A percentile compares a stretch with the other conserved stretches of the same genome.
Conservation (phyloP, 1,140 invertebrate species). For the Drosophila kikkawai region DNA sequence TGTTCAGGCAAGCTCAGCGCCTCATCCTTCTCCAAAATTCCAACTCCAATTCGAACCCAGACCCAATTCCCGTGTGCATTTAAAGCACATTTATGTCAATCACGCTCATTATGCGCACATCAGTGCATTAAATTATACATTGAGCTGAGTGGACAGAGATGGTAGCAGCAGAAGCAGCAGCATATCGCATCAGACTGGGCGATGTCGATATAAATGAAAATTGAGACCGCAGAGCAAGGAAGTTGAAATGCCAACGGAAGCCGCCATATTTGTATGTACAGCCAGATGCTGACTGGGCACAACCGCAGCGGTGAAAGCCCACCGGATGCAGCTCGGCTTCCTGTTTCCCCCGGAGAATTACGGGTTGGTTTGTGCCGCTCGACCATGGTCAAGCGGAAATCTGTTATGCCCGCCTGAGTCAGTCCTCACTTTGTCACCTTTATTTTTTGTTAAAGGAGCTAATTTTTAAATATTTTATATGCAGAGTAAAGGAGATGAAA, state of each 20-base stretch:
- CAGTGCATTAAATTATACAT: slow-evolving; percentile 77
- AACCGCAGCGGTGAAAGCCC: slow-evolving; percentile 24
- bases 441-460: not conserved
- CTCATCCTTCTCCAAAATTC: not conserved
- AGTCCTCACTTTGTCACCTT: slow-evolving; percentile 30
- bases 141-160: slow-evolving; percentile 6
- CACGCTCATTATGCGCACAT: slow-evolving; percentile 80
- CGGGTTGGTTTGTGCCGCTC: slow-evolving; percentile 6
- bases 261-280: slow-evolving; percentile 64
- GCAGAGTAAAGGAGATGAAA: not conserved
- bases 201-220: slow-evolving; percentile 63
- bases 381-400: slow-evolving; percentile 33
- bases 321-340: slow-evolving; percentile 42
- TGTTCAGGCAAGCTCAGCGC: not conserved
- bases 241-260: slow-evolving; percentile 64
- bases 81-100: slow-evolving; percentile 83
- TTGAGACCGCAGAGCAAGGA: slow-evolving; percentile 55
- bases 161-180: not conserved
- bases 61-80: slow-evolving; percentile 65
- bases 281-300: slow-evolving; percentile 34
- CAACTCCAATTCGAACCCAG: not conserved
- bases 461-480: not conserved
- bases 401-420: slow-evolving; percentile 2
- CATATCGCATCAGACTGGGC: slow-evolving; percentile 17
- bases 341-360: slow-evolving; percentile 25